A percentile compares a stretch with the other conserved stretches of the same genome.
These are phyloP conservation scores for Fragum sueziense DNA, from an alignment of 2,888 invertebrate genomes.

Conservation along the genomic window DNA sequence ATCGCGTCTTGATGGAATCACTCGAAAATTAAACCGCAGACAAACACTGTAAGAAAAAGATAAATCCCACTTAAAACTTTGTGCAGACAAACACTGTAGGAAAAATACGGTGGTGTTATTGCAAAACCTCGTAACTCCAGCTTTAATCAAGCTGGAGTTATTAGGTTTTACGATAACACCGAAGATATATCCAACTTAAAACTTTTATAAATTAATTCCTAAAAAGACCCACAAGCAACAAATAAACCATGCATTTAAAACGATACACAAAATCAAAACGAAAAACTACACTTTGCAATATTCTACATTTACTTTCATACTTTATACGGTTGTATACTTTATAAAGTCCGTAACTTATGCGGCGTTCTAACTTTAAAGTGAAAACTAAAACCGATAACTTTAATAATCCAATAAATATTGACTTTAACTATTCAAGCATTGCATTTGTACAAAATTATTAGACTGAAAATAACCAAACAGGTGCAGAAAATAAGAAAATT, in stretches of 20 bases:
- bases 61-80: slow-evolving; percentile 14
- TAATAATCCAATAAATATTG: slow-evolving; percentile 3
- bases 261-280: slow-evolving; percentile 21
- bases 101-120: too few relatives aligned
- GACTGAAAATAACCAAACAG: slow-evolving; percentile 10
- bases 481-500: slow-evolving; percentile 2
- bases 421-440: slow-evolving; percentile 6
- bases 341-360: slow-evolving; percentile 2
- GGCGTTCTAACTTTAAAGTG: slow-evolving; percentile 13
- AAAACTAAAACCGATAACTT: slow-evolving; percentile 21
- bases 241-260: slow-evolving; percentile 19
- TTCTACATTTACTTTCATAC: slow-evolving; percentile 3
- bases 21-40: slow-evolving; percentile 8
- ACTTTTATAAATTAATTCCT: slow-evolving; percentile 1
- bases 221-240: not conserved
- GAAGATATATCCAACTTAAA: slow-evolving; percentile 8
- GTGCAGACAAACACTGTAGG: too few relatives aligned
- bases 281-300: slow-evolving; percentile 4
- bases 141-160: too few relatives aligned
- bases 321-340: slow-evolving; percentile 10
- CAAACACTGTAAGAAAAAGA: slow-evolving; percentile 19
- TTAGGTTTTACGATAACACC: too few relatives aligned
- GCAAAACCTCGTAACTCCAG: too few relatives aligned
- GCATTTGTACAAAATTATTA: not conserved
- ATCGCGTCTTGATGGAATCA: slow-evolving; percentile 40